Evolutionary conservation across 2,888 invertebrate species (phyloP).

Genomic region (Orchesellides sinensis): DNA sequence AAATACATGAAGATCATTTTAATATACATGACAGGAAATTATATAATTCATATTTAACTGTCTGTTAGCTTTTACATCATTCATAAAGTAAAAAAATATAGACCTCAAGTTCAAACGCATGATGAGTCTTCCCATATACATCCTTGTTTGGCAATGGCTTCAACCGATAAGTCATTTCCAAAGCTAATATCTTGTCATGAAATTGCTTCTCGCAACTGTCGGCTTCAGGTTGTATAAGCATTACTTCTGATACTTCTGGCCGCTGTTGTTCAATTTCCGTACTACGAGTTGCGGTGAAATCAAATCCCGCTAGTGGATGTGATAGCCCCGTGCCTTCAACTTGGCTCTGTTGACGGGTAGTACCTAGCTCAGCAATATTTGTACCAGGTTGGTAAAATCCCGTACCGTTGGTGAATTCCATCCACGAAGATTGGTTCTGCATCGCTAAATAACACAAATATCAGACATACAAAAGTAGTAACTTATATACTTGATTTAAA

Average conservation of each 20-base stretch:
- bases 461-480: no score
- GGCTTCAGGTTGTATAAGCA: neutral
- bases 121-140: constrained; percentile 9
- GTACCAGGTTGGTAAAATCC: constrained; percentile 20
- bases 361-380: no score
- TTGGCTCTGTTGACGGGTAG: neutral
- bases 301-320: no score
- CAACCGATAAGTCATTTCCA: neutral
- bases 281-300: no score
- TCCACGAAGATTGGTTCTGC: constrained; percentile 8
- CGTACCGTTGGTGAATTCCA: constrained; percentile 3
- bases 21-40: neutral
- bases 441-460: neutral
- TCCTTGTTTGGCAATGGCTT: neutral
- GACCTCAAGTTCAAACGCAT: constrained; percentile 42
- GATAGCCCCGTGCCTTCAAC: no score
- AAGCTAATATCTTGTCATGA: neutral
- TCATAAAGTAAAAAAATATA: no score
- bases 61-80: neutral
- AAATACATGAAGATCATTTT: neutral
- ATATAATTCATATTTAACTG: neutral
- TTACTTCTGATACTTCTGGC: neutral
- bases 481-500: no score
- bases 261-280: no score
- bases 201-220: neutral